Conservation (phyloP, 1,140 invertebrate species). For the Lepidurus packardi region DNA sequence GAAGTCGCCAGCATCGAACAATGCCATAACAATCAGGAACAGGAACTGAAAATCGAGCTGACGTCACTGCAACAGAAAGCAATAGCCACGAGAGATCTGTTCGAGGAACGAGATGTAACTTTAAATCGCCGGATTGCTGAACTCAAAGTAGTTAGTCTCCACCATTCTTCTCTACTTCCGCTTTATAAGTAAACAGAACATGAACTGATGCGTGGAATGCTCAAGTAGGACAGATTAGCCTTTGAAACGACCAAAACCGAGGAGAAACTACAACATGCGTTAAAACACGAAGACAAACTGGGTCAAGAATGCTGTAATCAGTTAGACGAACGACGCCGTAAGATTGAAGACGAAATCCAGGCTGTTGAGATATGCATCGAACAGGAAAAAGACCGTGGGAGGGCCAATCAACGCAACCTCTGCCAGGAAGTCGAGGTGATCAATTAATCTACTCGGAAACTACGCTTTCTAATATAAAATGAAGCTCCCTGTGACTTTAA, state of each 20-base stretch:
- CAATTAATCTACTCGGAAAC: not conserved
- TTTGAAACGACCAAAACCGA: not conserved
- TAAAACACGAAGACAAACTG: not conserved
- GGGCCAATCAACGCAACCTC: not conserved
- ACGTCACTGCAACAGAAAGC: not conserved
- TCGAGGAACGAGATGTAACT: not conserved
- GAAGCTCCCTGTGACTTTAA: no score
- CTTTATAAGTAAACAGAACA: not conserved
- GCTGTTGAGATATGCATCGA: not conserved
- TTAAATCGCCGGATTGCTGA: not conserved
- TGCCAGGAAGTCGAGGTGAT: not conserved
- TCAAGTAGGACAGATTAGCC: not conserved
- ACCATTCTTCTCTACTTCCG: not conserved
- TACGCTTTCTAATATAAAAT: no score
- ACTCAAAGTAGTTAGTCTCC: not conserved
- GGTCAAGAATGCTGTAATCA: not conserved
- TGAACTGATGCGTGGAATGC: not conserved
- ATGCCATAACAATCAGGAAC: not conserved
- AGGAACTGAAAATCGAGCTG: not conserved
- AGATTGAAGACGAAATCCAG: conserved; percentile 1
- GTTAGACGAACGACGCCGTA: not conserved
- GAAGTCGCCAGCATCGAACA: not conserved
- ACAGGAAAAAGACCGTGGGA: not conserved
- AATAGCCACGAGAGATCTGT: not conserved
- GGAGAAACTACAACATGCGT: not conserved